phyloP scores from a whole-genome alignment of 1,140 invertebrate genomes.

The Zaprionus camerounensis region DNA sequence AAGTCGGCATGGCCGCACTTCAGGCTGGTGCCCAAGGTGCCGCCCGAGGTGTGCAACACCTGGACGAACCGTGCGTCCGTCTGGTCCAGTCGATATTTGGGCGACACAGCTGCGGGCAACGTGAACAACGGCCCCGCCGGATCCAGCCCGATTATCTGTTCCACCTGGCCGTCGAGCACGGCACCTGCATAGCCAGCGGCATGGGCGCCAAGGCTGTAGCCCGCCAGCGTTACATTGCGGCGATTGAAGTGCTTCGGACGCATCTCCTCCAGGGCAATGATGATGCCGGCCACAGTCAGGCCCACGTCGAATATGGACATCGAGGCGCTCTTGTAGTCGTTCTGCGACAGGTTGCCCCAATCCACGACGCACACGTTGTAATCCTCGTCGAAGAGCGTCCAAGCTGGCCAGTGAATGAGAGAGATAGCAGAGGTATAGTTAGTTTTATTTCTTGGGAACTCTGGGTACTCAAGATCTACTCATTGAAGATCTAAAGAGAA shows the following conservation, averaged over 20 bases:
- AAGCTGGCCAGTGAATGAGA: conserved; percentile 47
- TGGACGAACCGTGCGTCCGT: conserved; percentile 95
- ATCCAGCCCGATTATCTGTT: conserved; percentile 87
- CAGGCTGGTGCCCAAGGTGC: conserved; percentile 89
- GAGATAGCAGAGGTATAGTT: not conserved
- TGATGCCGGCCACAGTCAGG: conserved; percentile 86
- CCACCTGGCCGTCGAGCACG: conserved; percentile 84
- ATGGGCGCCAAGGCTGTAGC: conserved; percentile 95
- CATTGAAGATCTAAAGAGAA: not conserved
- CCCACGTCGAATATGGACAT: conserved; percentile 86
- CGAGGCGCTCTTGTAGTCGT: conserved; percentile 82
- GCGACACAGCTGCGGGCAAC: conserved; percentile 85
- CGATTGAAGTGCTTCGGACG: conserved; percentile 81
- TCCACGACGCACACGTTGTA: conserved; percentile 86
- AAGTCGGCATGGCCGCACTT: conserved; percentile 94
- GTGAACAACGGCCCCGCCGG: conserved; percentile 93
- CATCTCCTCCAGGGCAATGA: conserved; percentile 86
- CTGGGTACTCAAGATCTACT: not conserved
- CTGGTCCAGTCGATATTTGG: conserved; percentile 88
- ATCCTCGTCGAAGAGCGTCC: conserved; percentile 65
- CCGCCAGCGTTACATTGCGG: conserved; percentile 88
- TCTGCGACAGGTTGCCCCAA: conserved; percentile 87
- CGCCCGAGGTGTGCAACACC: conserved; percentile 95
- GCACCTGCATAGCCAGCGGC: conserved; percentile 93
- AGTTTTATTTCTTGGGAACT: not conserved